phyloP scores from a whole-genome alignment of 2,113 vertebrate species.

The Orientallactaga bullata region DNA sequence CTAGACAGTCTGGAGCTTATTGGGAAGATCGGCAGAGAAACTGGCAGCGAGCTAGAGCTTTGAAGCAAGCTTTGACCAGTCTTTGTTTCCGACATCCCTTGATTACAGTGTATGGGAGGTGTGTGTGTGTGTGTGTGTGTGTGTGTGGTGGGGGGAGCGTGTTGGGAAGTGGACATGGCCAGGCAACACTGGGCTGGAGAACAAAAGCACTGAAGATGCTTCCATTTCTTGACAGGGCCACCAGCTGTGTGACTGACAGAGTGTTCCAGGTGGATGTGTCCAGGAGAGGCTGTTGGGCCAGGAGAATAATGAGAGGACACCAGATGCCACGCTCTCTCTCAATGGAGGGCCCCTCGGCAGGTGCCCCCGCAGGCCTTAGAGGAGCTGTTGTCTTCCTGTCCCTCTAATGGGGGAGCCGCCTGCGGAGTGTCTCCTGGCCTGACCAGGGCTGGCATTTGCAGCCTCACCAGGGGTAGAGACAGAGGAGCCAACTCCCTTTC shows the following conservation, averaged over 20 bases:
- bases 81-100: slow-evolving; percentile 6
- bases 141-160: no score
- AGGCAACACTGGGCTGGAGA: not conserved
- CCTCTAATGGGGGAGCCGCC: slow-evolving; percentile 22
- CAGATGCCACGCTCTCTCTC: slow-evolving; percentile 53
- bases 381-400: not conserved
- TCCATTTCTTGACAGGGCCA: slow-evolving; percentile 56
- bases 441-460: slow-evolving; percentile 68
- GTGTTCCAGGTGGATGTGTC: slow-evolving; percentile 27
- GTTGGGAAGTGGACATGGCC: not conserved
- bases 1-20: not conserved
- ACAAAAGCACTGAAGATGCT: not conserved
- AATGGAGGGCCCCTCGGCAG: slow-evolving; percentile 16
- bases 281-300: not conserved
- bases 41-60: not conserved
- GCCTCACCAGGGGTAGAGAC: slow-evolving; percentile 52
- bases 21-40: not conserved
- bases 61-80: not conserved
- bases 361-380: not conserved
- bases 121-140: no score
- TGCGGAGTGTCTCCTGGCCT: slow-evolving; percentile 43
- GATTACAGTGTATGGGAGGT: not conserved
- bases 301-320: slow-evolving; percentile 40
- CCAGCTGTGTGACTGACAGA: slow-evolving; percentile 22
- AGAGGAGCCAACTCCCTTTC: slow-evolving; percentile 60